Base-by-base conservation (phyloP, 2,113 vertebrate species). In the Phaethornis superciliosus region DNA sequence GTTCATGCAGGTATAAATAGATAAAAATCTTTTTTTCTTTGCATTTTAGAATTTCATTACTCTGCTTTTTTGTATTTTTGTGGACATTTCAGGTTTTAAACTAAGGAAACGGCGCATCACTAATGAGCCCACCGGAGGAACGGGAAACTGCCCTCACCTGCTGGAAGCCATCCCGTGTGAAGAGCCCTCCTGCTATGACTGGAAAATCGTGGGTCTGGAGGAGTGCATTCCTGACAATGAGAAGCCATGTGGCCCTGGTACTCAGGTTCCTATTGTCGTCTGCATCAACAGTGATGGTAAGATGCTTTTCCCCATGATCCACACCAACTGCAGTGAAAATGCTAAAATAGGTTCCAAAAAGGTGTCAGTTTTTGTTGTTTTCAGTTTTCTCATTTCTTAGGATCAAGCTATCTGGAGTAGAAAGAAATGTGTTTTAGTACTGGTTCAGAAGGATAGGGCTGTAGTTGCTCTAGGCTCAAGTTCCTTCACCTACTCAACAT, bases 151-250 rank as follows among this genome's bases (percentile, higher is more conserved):
- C 81, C 99, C 99, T 9, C 99, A 99, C 94, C 98, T 99, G 59
- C 96, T 98, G 95, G 99, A 99, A 98, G 99, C 99, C 47, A 98
- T 99, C 82, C 99, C 99, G 0, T 99, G 99, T 80, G 99, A 99
- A 12, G 99, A 99, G 42, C 99, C 99, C 19, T 98, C 97, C 26
- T 99, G 99, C 89, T 99, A 98, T 10, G 96, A 97, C 51, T 99
- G 99, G 99, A 98, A 97, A 60, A 96, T 98, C 28, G 81, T 96
- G 13, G 95, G 97, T 40, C 97, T 99, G 28, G 98, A 98, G 47
- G 97, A 97, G 49, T 99, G 99, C n/a, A 68, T 98, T 49, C 99
- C 99, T 2, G 98, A 98, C 11, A 98, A 98, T 2, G 98, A 97
- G 54, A 98, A 96, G 78, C 93, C 97, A 1, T 99, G 99, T 60